phyloP scores from a whole-genome alignment of 2,113 vertebrate genomes.

The Atrichornis clamosus region DNA sequence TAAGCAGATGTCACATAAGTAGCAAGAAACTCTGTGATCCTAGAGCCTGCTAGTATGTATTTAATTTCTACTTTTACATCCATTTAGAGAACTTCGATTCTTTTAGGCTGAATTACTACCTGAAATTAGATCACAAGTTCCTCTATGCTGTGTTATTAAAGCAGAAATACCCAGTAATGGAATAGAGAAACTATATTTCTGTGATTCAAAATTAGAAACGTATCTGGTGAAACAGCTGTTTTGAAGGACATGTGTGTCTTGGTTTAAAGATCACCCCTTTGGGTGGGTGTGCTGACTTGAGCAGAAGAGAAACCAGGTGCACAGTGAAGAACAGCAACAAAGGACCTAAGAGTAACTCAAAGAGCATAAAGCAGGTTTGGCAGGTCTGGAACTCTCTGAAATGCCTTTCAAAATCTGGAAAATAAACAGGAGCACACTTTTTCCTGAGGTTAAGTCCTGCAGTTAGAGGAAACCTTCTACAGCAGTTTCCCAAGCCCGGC shows the following conservation, averaged over 20 bases:
- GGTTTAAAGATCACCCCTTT: not conserved
- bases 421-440: not conserved
- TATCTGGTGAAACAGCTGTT: not conserved
- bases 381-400: not conserved
- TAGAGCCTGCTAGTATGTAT: not conserved
- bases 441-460: not conserved
- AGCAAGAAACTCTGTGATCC: not conserved
- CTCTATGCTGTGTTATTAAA: not conserved
- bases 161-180: not conserved
- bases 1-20: constrained; percentile 8
- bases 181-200: not conserved
- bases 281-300: not conserved
- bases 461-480: not conserved
- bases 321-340: not conserved
- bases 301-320: not conserved
- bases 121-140: not conserved
- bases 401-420: not conserved
- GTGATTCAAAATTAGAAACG: not conserved
- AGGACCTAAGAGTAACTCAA: not conserved
- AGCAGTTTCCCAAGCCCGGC: not conserved
- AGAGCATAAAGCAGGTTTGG: not conserved
- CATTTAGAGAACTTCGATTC: not conserved
- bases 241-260: not conserved
- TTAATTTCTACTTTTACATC: not conserved
- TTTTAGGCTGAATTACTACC: not conserved